Conservation (phyloP, 2,113 vertebrate genomes). For the Thomomys bottae region DNA sequence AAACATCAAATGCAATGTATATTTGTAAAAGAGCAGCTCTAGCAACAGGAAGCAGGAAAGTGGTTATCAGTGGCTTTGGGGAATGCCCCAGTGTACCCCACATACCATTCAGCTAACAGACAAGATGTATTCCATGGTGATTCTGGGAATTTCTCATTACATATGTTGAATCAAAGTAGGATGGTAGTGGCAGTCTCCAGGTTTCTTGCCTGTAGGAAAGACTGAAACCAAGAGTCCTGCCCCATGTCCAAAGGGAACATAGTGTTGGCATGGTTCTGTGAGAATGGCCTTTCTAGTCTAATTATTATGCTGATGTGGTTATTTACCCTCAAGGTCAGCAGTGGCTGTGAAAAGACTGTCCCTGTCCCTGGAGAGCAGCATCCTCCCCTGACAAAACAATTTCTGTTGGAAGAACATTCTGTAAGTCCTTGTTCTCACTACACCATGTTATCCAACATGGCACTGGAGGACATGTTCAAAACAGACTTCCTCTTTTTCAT, state of each 20-base stretch:
- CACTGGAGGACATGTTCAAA: slow-evolving; percentile 46
- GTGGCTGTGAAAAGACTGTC: background rate
- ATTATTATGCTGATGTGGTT: slow-evolving; percentile 44
- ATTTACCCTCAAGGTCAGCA: slow-evolving; percentile 58
- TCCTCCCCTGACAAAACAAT: slow-evolving; percentile 54
- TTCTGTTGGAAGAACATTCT: slow-evolving; percentile 69
- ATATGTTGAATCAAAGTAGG: background rate
- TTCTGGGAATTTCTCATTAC: background rate
- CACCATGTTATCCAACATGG: slow-evolving; percentile 11
- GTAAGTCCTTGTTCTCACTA: slow-evolving; percentile 59
- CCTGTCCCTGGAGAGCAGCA: slow-evolving; percentile 57
- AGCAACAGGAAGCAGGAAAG: background rate
- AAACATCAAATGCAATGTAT: background rate
- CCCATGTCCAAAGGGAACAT: slow-evolving; percentile 5
- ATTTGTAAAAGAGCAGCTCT: background rate
- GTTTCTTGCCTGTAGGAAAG: background rate
- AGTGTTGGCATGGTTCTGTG: background rate
- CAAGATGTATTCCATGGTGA: background rate
- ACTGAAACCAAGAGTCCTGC: background rate
- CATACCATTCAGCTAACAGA: background rate
- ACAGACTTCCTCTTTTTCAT: slow-evolving; percentile 33
- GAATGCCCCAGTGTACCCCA: background rate
- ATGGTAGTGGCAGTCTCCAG: too few relatives aligned
- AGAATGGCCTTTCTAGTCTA: background rate
- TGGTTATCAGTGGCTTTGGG: background rate